These are phyloP conservation scores for Gasterosteus nipponicus DNA, from an alignment of 2,113 vertebrate genomes.

Conservation along the genomic window DNA sequence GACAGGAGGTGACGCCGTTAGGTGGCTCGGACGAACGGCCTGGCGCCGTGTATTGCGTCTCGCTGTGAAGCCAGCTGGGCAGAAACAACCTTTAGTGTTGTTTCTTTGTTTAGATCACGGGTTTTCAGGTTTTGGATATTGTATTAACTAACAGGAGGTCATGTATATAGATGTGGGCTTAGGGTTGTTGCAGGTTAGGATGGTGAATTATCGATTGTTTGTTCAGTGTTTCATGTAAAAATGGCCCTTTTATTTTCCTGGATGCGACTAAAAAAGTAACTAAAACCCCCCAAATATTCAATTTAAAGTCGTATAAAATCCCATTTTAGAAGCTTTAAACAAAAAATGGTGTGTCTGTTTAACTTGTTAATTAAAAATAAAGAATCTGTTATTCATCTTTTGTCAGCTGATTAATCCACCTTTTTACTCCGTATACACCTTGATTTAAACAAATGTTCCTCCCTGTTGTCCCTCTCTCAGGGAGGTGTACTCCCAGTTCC, in stretches of 20 bases:
- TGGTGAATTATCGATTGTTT: neutral
- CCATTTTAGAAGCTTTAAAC: neutral
- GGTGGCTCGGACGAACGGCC: neutral
- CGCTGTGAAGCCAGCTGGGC: too few species aligned
- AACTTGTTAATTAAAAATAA: neutral
- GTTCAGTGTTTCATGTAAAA: neutral
- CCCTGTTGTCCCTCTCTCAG: conserved; percentile 64
- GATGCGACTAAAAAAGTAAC: neutral
- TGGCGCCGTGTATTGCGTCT: conserved; percentile 2
- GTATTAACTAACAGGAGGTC: too few species aligned
- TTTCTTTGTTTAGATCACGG: neutral
- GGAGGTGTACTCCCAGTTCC: conserved; percentile 93
- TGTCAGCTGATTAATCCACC: neutral
- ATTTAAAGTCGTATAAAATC: neutral
- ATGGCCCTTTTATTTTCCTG: neutral
- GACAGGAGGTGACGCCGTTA: conserved; percentile 11
- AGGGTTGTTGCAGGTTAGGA: neutral
- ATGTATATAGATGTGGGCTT: neutral
- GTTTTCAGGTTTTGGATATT: neutral
- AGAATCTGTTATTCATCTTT: neutral
- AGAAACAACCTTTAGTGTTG: neutral
- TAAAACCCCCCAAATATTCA: neutral
- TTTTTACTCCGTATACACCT: neutral
- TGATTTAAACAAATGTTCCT: neutral
- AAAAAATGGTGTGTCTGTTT: neutral